phyloP scores from a whole-genome alignment of 2,113 vertebrate species.

The Paramisgurnus dabryanus region DNA sequence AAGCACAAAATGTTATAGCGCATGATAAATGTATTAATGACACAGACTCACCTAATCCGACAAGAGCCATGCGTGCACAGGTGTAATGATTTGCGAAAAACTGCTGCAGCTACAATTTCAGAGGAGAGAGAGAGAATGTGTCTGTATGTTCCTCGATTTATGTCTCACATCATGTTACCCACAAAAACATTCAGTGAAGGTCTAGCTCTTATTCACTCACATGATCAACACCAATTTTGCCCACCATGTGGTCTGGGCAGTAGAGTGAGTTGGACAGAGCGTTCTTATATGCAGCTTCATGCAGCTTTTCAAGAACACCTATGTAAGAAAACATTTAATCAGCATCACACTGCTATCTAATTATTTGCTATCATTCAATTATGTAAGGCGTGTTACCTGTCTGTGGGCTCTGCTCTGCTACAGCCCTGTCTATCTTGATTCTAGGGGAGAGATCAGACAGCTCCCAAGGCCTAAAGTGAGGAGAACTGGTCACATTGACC shows the following conservation, averaged over 20 bases:
- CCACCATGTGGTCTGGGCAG: constrained; percentile 86
- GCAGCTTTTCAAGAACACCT: constrained; percentile 90
- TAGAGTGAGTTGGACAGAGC: constrained; percentile 87
- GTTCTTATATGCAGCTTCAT: constrained; percentile 72
- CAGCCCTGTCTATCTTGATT: constrained; percentile 81
- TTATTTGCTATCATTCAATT: no score
- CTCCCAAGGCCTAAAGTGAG: constrained; percentile 92
- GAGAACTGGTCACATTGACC: constrained; percentile 86
- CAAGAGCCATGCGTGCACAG: constrained; percentile 87
- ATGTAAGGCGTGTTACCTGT: constrained; percentile 71
- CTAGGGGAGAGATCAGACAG: constrained; percentile 77
- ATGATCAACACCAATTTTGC: constrained; percentile 47
- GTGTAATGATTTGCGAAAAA: constrained; percentile 88
- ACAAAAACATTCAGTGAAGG: neutral
- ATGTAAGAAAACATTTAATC: neutral
- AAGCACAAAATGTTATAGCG: neutral
- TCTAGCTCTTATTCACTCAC: neutral
- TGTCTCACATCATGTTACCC: neutral
- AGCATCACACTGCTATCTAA: neutral
- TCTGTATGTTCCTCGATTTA: neutral
- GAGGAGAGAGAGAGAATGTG: constrained; percentile 2
- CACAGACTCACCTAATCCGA: constrained; percentile 70
- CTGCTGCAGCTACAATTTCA: constrained; percentile 79
- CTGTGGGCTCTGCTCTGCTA: constrained; percentile 84
- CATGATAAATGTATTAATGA: neutral